These are phyloP conservation scores for Thalassophryne amazonica DNA, from an alignment of 2,797 vertebrate genomes.

Conservation along the genomic window DNA sequence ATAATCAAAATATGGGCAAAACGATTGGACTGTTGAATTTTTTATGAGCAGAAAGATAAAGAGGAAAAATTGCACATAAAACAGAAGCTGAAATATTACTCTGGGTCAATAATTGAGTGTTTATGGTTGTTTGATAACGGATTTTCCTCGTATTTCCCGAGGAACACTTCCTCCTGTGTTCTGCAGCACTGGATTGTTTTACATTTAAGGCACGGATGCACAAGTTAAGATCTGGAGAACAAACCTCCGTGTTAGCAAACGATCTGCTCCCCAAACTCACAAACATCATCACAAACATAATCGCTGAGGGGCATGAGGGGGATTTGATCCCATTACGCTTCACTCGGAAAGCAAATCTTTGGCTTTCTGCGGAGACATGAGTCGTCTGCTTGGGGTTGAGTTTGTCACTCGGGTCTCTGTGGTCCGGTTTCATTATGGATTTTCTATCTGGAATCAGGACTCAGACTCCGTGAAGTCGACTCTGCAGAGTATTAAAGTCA, in stretches of 20 bases:
- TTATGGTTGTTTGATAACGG: slow-evolving; percentile 43
- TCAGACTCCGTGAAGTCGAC: too few relatives aligned
- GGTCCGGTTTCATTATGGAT: too few relatives aligned
- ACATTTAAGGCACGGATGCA: slow-evolving; percentile 10
- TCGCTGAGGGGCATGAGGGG: too few relatives aligned
- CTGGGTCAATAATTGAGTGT: slow-evolving; percentile 43
- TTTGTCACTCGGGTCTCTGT: too few relatives aligned
- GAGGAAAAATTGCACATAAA: slow-evolving; percentile 35
- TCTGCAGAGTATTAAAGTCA: too few relatives aligned
- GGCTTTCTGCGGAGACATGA: too few relatives aligned
- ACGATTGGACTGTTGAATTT: slow-evolving; percentile 30
- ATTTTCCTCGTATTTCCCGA: slow-evolving; percentile 24
- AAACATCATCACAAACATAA: slow-evolving; percentile 2
- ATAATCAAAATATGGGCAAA: slow-evolving; percentile 36
- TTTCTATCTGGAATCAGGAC: too few relatives aligned
- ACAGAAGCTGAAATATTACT: slow-evolving; percentile 30
- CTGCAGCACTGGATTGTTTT: slow-evolving; percentile 25
- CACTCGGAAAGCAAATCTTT: too few relatives aligned
- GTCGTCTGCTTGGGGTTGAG: too few relatives aligned
- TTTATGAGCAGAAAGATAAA: slow-evolving; percentile 45
- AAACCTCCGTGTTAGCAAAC: slow-evolving; percentile 12
- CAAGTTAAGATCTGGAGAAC: slow-evolving; percentile 10
- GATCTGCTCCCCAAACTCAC: not conserved
- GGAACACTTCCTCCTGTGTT: slow-evolving; percentile 4
- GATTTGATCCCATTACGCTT: too few relatives aligned